These are phyloP conservation scores for Ochropleura plecta DNA, from an alignment of 2,888 invertebrate species.

Conservation along the genomic window DNA sequence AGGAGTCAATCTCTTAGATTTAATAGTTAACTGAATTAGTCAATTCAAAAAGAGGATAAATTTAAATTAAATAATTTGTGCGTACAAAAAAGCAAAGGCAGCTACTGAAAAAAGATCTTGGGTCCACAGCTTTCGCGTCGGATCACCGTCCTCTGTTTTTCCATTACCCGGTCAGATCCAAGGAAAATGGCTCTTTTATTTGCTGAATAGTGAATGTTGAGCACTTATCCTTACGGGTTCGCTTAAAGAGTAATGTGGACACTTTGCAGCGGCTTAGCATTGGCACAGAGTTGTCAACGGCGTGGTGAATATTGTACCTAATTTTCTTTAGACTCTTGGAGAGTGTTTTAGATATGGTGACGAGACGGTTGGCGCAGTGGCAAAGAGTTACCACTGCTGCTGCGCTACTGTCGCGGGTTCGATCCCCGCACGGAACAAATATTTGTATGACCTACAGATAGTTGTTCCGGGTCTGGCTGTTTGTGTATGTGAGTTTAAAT, in stretches of 20 bases:
- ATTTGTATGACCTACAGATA: too few relatives aligned
- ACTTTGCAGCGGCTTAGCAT: conserved; percentile 79
- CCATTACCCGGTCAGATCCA: conserved; percentile 87
- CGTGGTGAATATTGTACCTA: conserved; percentile 55
- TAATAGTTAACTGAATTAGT: too few relatives aligned
- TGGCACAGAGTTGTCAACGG: conserved; percentile 52
- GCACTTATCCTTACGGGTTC: conserved; percentile 83
- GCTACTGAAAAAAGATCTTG: neutral
- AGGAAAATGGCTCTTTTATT: conserved; percentile 86
- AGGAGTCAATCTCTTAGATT: too few relatives aligned
- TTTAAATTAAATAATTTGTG: neutral
- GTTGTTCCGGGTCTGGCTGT: too few relatives aligned
- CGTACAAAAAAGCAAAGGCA: neutral
- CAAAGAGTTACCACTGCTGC: too few relatives aligned
- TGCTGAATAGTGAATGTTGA: conserved; percentile 87
- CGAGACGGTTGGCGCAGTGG: too few relatives aligned
- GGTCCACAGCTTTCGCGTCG: conserved; percentile 66
- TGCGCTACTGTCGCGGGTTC: too few relatives aligned
- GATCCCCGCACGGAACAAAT: too few relatives aligned
- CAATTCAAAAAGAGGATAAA: too few relatives aligned
- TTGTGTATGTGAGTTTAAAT: too few relatives aligned
- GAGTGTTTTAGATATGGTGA: neutral
- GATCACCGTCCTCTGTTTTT: conserved; percentile 81
- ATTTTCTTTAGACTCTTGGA: conserved; percentile 30
- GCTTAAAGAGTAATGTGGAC: conserved; percentile 87